A percentile compares a stretch with the other conserved stretches of the same genome.
phyloP scores from a whole-genome alignment of 1,140 invertebrate genomes.

The Galendromus occidentalis region DNA sequence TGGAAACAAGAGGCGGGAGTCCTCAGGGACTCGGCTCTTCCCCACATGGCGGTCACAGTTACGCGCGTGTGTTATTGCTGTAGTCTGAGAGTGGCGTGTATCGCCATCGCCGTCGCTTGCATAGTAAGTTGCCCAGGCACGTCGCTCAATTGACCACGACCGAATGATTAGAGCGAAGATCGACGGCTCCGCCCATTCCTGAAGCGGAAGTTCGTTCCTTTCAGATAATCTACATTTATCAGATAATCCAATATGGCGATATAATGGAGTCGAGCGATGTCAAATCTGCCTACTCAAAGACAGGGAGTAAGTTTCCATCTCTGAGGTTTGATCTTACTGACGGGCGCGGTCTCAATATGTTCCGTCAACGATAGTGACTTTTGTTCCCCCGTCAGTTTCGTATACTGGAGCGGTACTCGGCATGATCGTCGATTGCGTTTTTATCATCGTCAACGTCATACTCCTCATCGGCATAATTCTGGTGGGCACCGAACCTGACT shows the following conservation, averaged over 20 bases:
- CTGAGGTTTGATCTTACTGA: neutral
- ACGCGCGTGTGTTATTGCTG: neutral
- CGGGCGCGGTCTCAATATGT: neutral
- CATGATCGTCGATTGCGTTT: neutral
- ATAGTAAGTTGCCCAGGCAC: neutral
- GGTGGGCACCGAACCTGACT: neutral
- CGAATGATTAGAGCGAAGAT: neutral
- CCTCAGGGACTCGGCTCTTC: neutral
- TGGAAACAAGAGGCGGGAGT: no score
- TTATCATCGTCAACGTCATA: slow-evolving; percentile 9
- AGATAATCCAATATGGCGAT: neutral
- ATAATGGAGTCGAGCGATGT: neutral
- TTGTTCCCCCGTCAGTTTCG: neutral
- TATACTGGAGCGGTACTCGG: neutral
- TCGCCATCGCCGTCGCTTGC: neutral
- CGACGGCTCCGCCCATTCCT: neutral
- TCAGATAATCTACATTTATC: neutral
- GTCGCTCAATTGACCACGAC: neutral
- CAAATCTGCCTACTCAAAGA: neutral
- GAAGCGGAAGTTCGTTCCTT: neutral
- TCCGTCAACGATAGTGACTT: neutral
- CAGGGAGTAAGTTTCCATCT: neutral
- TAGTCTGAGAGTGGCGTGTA: neutral
- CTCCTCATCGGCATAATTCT: neutral
- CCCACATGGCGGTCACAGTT: neutral